These are phyloP conservation scores for Villa cingulata DNA, from an alignment of 2,888 invertebrate genomes.

Conservation along the genomic window DNA sequence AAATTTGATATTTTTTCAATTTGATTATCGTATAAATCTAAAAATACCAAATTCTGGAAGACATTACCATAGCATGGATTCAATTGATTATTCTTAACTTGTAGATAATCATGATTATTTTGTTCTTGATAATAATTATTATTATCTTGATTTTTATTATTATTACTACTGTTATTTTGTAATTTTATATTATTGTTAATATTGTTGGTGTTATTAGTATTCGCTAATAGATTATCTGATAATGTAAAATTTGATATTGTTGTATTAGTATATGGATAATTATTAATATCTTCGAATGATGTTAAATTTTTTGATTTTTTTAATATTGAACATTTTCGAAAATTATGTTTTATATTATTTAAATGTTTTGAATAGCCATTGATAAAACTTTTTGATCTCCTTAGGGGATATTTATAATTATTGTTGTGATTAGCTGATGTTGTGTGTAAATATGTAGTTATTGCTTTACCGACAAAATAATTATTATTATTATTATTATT, in stretches of 20 bases:
- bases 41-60: slow-evolving; percentile 61
- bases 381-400: slow-evolving; percentile 33
- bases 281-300: slow-evolving; percentile 1
- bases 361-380: slow-evolving; percentile 25
- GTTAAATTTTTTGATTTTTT: slow-evolving; percentile 5
- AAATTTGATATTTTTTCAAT: slow-evolving; percentile 73
- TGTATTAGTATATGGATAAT: too few relatives aligned
- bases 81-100: slow-evolving; percentile 31
- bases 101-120: slow-evolving; percentile 13
- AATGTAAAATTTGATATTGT: too few relatives aligned
- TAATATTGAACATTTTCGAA: slow-evolving; percentile 13
- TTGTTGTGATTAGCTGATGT: too few relatives aligned
- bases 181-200: too few relatives aligned
- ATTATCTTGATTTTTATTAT: neutral
- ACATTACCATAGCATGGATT: slow-evolving; percentile 27
- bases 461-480: too few relatives aligned
- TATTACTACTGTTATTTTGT: too few relatives aligned
- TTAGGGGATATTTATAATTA: slow-evolving; percentile 21
- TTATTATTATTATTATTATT: neutral
- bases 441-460: slow-evolving; percentile 13
- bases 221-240: too few relatives aligned
- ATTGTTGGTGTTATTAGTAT: too few relatives aligned
- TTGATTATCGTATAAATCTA: slow-evolving; percentile 91
- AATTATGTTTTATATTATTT: slow-evolving; percentile 22
- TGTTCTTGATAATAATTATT: neutral